Evolutionary conservation across 2,888 invertebrate genomes (phyloP), one percentile per base, ranked within the genome.

Genomic region (Habroteleia sp.): DNA sequence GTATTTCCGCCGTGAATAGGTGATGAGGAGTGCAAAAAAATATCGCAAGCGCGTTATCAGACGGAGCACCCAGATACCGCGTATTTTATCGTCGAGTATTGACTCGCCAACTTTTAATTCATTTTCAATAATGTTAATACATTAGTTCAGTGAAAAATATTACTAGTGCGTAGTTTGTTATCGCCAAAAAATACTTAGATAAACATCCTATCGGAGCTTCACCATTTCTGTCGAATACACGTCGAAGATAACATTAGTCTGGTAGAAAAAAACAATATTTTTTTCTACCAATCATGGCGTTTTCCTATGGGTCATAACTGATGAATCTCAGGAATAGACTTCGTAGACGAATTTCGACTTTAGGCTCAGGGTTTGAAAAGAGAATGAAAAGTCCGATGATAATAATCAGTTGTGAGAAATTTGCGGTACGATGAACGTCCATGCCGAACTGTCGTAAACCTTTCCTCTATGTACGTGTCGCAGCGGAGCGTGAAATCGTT

Each of bases 401-500:
- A n/a, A 10, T 20, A 44, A 44, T 23, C 42, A 27, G 3, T 56
- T 48, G 54, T 66, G 52, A 66, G 42, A 56, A 71, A 66, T 75
- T 71, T 23, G 63, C 62, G 71, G 46, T 35, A 29, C 46, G 54
- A 46, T 60, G 69, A 69, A 69, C 50, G 65, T 50, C 17, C 46
- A 20, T 10, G 14, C 16, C 48, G 27, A 58, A 50, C 50, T 71
- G 62, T 56, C 74, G 68, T 74, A 69, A 74, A 69, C 41, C 63
- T 69, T 69, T 50, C 14, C 33, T 42, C 29, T 31, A 13, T 63
- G 58, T 75, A 75, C 63, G 74, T 58, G 74, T 74, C 74, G 62
- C 74, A 58, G 37, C 54, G 50, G 11, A 71, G 73, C 72, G 77
- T 74, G 74, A 78, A 75, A 77, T 74, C 69, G 63, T 75, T 80